Evolutionary conservation across 2,888 invertebrate genomes (phyloP), one percentile per base, ranked within the genome.

Genomic region (Alviniconcha strummeri): DNA sequence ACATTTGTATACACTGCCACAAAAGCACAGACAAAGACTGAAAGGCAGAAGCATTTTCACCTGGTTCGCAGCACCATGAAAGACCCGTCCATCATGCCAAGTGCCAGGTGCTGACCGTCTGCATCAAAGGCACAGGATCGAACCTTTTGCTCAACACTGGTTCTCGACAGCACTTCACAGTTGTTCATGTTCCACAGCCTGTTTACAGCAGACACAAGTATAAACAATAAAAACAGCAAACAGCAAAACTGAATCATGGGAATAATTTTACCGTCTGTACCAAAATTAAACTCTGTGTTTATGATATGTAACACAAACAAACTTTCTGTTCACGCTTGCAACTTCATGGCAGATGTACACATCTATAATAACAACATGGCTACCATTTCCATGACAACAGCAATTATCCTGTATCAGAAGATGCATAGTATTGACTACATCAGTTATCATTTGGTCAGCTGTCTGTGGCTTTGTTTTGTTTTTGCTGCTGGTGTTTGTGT

Each of bases 121-220:
- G 87, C 85, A 86, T 92, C 92, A 89, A 94, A 93, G 11, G 91
- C 90, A 89, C 93, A 93, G 9, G 93, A 93, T 36, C 94, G 87
- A 11, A 93, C 90, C 80, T 92, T 91, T 80, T 93, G 91, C 55
- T 92, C 92, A 75, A 93, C 81, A 7, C 90, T 90, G 71, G 91
- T 90, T 83, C 91, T 92, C 9, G 92, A 90, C 72, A 93, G 84
- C 64, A 92, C 85, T 84, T 91, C 90, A 84, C 87, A 90, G 64
- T 89, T 91, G 83, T 88, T 89, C 90, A 92, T 91, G 84, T 91
- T 92, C 93, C 93, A 93, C 36, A 93, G 77, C 72, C 93, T 93
- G 87, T 13, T 64, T 13, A 72, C 36, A 52, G 11, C 6, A n/a
- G 69, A n/a, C 7, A n/a, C n/a, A 4, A 9, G 19, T 19, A 71